phyloP scores from a whole-genome alignment of 2,113 vertebrate genomes.

The Sylvilagus bachmani region DNA sequence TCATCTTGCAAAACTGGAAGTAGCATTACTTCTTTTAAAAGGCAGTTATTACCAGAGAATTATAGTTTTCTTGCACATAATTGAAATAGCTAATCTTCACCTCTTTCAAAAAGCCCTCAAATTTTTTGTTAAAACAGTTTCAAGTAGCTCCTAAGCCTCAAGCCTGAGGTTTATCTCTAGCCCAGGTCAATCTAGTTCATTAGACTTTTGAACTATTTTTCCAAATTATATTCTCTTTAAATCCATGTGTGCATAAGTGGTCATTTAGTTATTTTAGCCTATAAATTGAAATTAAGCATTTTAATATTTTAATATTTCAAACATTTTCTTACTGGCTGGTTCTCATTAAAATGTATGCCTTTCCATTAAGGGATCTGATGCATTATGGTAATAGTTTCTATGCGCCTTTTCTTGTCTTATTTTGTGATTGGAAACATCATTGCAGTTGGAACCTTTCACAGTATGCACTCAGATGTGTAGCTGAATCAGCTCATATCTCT shows the following conservation, averaged over 20 bases:
- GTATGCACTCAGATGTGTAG: background rate
- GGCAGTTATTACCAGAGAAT: background rate
- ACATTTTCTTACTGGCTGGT: background rate
- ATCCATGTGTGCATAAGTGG: background rate
- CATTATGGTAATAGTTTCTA: background rate
- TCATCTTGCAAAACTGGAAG: background rate
- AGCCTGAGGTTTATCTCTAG: background rate
- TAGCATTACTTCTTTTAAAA: background rate
- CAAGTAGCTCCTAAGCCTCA: background rate
- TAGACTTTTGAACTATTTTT: background rate
- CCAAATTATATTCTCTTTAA: constrained; percentile 1
- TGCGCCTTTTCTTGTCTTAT: background rate
- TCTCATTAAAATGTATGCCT: background rate
- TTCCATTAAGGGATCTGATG: background rate
- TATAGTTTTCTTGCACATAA: background rate
- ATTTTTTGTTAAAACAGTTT: background rate
- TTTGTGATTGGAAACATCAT: background rate
- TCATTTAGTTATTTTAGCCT: background rate
- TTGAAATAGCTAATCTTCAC: background rate
- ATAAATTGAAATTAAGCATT: background rate
- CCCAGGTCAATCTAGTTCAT: background rate
- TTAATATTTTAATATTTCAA: constrained; percentile 34
- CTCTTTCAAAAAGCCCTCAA: background rate
- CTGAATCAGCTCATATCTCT: background rate
- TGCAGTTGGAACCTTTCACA: background rate